Percentiles rank a stretch among this genome's conserved stretches.
phyloP scores from a whole-genome alignment of 2,113 vertebrate genomes.

The Vombatus ursinus region DNA sequence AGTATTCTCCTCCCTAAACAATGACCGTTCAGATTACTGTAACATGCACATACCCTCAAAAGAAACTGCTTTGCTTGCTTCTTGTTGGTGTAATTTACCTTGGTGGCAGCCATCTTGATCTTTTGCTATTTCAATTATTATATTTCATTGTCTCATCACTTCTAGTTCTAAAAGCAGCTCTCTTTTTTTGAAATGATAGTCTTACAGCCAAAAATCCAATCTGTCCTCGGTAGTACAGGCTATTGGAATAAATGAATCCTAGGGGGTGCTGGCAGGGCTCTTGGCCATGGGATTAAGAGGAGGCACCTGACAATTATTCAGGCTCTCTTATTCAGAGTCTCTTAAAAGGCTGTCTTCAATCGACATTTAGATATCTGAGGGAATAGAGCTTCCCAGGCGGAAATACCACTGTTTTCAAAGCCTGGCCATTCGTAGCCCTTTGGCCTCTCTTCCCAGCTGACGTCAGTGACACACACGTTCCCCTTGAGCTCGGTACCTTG shows the following conservation, averaged over 20 bases:
- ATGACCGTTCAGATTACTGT: neutral
- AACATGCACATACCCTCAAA: neutral
- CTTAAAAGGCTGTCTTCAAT: neutral
- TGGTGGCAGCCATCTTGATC: neutral
- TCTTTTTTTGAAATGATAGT: neutral
- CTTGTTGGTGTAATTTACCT: neutral
- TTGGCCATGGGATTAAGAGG: neutral
- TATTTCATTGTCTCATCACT: neutral
- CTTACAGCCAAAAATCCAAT: neutral
- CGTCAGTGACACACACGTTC: neutral
- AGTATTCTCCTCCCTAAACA: neutral
- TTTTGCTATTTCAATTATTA: neutral
- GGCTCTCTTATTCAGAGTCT: neutral
- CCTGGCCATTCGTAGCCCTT: neutral
- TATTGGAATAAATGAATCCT: neutral
- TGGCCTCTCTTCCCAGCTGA: neutral
- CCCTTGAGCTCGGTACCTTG: slow-evolving; percentile 85
- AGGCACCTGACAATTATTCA: neutral
- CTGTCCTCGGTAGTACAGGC: neutral
- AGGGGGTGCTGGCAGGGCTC: neutral
- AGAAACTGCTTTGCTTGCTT: neutral
- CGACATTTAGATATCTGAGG: neutral
- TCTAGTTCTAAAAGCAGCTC: neutral
- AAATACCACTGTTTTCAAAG: neutral
- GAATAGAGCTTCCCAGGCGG: neutral